These are phyloP conservation scores for Trissolcus japonicus DNA, from an alignment of 2,888 invertebrate genomes.

Conservation along the genomic window DNA sequence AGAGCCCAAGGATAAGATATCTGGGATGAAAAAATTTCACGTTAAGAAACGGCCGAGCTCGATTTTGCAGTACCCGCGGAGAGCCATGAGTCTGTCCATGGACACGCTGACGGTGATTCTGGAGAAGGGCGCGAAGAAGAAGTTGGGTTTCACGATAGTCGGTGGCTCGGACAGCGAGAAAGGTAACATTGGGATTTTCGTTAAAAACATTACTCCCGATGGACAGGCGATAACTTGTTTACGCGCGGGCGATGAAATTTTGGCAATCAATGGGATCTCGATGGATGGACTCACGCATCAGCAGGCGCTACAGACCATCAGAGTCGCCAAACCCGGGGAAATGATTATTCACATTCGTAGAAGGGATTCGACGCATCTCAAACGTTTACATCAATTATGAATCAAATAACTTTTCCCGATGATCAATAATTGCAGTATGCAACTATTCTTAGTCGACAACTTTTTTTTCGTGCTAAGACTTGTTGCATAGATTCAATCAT, in stretches of 20 bases:
- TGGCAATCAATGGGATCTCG: slow-evolving; percentile 79
- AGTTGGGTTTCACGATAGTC: slow-evolving; percentile 82
- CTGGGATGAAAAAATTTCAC: slow-evolving; percentile 77
- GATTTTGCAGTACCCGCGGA: slow-evolving; percentile 57
- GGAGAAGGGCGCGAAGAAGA: slow-evolving; percentile 80
- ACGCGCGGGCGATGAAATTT: slow-evolving; percentile 80
- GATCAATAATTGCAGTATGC: slow-evolving; percentile 63
- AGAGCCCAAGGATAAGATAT: slow-evolving; percentile 63
- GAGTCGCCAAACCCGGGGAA: slow-evolving; percentile 79
- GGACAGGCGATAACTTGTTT: slow-evolving; percentile 81
- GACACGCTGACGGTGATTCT: slow-evolving; percentile 74
- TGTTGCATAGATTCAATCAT: no score
- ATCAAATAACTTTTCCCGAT: slow-evolving; percentile 55
- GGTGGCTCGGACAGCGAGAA: slow-evolving; percentile 81
- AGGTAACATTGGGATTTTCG: slow-evolving; percentile 81
- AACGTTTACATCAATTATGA: slow-evolving; percentile 65
- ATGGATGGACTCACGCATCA: slow-evolving; percentile 80
- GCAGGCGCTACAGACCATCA: slow-evolving; percentile 80
- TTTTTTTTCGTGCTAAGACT: no score
- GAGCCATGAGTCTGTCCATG: slow-evolving; percentile 67
- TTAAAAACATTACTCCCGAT: slow-evolving; percentile 80
- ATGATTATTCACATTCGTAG: slow-evolving; percentile 79
- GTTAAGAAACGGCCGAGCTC: slow-evolving; percentile 66
- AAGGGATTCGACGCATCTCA: slow-evolving; percentile 71
- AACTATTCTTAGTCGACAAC: slow-evolving; percentile 64